Base-by-base conservation (phyloP, 1,140 invertebrate genomes). In the Oryzaephilus surinamensis region DNA sequence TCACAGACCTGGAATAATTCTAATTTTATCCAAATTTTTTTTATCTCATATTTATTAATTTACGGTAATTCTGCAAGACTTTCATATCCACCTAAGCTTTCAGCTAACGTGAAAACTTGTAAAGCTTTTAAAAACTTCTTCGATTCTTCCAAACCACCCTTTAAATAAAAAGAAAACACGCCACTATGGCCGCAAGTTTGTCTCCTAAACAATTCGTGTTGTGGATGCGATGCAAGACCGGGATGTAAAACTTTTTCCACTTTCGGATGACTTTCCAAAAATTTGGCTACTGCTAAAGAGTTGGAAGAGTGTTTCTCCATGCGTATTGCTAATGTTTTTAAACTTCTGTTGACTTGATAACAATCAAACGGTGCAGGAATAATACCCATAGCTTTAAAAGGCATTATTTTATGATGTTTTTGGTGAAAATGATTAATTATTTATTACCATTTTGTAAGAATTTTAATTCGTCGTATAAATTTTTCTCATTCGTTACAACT, bases 281-380 rank as follows among this genome's bases (percentile, higher is more conserved):
- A 93, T 48, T 77, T 74, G 0, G 86, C 91, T 3, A 97, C 74
- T 7, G 65, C 67, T 3, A 93, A 49, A 3, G 73, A 79, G 63
- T 84, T 92, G 43, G 73, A 72, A 69, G 79, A 79, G 54, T 97
- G 93, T 52, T 82, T 72, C 50, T 83, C 74, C 95, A 99, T 98
- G 38, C 95, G 70, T 6, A 97, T 46, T 32, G 86, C 77, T 10
- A 97, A 66, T 0, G 96, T 99, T 66, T 98, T 97, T 26, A 99
- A 65, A 55, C 94, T 90, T 28, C 96, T 77, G 55, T 90, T 93
- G 0, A 97, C 89, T 56, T 95, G 65, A 57, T 79, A 91, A 60
- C 94, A 97, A 62, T 99, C 96, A 60, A 97, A 96, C 1, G 96
- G 92, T 0, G 93, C 93, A 6, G 96, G 94, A 3, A 98, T 81